Percentiles rank a stretch among this genome's conserved stretches.
phyloP scores from a whole-genome alignment of 2,797 vertebrate genomes.

The Labeo calbasu region DNA sequence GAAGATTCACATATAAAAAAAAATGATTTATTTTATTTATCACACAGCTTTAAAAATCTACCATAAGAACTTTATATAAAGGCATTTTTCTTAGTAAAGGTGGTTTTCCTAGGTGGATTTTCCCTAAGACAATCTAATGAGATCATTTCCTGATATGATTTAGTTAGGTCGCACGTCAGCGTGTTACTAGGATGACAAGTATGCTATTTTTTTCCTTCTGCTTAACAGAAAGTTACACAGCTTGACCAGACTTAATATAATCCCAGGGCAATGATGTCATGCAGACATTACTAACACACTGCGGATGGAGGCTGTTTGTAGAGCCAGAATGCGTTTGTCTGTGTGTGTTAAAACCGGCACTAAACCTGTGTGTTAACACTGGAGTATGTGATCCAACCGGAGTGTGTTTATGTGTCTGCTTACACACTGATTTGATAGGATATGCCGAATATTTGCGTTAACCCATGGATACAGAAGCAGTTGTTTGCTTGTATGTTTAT shows the following conservation, averaged over 20 bases:
- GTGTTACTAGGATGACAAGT: conserved; percentile 16
- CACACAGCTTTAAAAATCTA: neutral
- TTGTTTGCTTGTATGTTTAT: conserved; percentile 18
- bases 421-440: neutral
- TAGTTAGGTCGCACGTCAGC: neutral
- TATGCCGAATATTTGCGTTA: conserved; percentile 23
- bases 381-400: neutral
- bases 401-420: neutral
- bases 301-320: neutral
- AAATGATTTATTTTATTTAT: neutral
- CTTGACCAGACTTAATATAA: conserved; percentile 28
- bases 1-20: no score
- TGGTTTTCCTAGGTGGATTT: neutral
- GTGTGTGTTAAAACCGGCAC: neutral
- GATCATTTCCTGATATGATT: conserved; percentile 7
- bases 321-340: neutral
- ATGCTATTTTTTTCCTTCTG: neutral
- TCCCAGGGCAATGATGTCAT: conserved; percentile 27
- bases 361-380: no score
- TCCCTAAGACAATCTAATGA: neutral
- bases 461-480: conserved; percentile 27
- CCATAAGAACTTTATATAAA: no score
- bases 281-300: conserved; percentile 23
- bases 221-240: conserved; percentile 14
- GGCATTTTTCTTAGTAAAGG: neutral